phyloP scores from a whole-genome alignment of 2,113 vertebrate genomes.

The Sorex fumeus region DNA sequence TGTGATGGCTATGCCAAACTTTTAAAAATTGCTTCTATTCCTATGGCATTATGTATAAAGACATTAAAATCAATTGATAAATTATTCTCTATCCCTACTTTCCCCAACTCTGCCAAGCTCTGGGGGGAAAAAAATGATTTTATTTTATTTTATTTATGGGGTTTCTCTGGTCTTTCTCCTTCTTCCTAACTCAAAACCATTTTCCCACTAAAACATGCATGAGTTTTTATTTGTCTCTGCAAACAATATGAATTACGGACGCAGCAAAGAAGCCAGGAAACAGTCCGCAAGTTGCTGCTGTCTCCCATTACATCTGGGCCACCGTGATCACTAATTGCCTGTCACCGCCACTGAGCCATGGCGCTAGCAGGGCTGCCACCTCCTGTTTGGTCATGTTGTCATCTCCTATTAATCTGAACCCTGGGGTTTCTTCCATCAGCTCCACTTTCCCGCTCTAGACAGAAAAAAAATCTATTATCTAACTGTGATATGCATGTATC shows the following conservation, averaged over 20 bases:
- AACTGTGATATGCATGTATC: constrained; percentile 70
- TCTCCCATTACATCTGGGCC: constrained; percentile 87
- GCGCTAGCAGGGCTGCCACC: constrained; percentile 87
- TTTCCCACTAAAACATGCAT: constrained; percentile 28
- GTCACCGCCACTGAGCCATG: constrained; percentile 88
- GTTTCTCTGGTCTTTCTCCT: neutral
- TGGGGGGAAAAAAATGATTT: neutral
- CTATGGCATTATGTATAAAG: neutral
- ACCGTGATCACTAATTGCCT: constrained; percentile 89
- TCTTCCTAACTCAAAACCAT: neutral
- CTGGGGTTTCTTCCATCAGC: constrained; percentile 82
- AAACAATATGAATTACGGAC: constrained; percentile 78
- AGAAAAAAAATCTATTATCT: constrained; percentile 87
- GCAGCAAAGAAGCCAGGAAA: constrained; percentile 75
- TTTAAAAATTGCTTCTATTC: neutral
- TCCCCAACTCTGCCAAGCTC: neutral
- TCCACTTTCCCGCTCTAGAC: constrained; percentile 79
- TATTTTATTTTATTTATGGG: neutral
- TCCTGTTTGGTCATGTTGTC: constrained; percentile 91
- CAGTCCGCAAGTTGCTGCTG: constrained; percentile 81
- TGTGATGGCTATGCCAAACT: neutral
- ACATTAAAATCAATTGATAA: neutral
- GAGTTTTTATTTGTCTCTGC: constrained; percentile 84
- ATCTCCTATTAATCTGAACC: constrained; percentile 87
- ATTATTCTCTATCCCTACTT: neutral